phyloP scores from a whole-genome alignment of 2,113 vertebrate genomes.

The Theristicus caerulescens region DNA sequence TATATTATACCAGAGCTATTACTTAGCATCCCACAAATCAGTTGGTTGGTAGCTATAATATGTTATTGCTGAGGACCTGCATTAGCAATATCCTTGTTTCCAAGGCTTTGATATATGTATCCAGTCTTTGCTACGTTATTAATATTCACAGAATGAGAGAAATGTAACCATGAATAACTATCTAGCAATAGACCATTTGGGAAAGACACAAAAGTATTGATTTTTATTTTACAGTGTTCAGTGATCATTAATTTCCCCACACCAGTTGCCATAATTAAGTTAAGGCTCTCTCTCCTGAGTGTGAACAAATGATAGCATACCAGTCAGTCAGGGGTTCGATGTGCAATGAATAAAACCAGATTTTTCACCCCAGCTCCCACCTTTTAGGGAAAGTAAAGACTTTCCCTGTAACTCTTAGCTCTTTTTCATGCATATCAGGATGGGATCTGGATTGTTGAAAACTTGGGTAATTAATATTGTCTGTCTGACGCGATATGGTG shows the following conservation, averaged over 20 bases:
- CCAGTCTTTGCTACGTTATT: not conserved
- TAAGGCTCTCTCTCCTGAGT: not conserved
- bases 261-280: not conserved
- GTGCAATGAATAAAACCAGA: not conserved
- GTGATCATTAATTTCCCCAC: conserved; percentile 11
- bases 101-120: not conserved
- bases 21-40: not conserved
- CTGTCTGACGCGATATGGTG: not conserved
- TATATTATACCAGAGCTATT: not conserved
- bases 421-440: not conserved
- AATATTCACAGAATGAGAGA: conserved; percentile 9
- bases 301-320: not conserved
- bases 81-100: conserved; percentile 10
- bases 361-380: not conserved
- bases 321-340: not conserved
- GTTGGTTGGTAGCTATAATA: not conserved
- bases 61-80: not conserved
- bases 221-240: conserved; percentile 22
- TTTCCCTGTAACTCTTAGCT: not conserved
- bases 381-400: not conserved
- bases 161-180: conserved; percentile 3
- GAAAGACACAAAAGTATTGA: conserved; percentile 5
- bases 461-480: not conserved
- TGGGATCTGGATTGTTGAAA: not conserved
- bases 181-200: not conserved